Evolutionary conservation across 2,797 vertebrate species (phyloP), one percentile per base, ranked within the genome.

Genomic region (Apodemus agrarius): DNA sequence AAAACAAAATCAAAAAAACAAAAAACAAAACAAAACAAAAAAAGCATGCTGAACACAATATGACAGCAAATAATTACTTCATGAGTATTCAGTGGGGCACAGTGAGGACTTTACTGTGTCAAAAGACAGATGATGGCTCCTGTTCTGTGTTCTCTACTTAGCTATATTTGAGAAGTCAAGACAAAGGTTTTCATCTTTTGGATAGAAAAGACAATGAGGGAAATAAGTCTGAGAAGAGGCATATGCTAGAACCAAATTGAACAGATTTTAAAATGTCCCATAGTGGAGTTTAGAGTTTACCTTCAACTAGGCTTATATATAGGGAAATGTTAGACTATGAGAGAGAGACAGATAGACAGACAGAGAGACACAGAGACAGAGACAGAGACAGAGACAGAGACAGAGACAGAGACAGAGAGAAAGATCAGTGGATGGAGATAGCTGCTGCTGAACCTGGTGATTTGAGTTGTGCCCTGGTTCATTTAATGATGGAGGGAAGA

Each of bases 251-350:
- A 37, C 1, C 11, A 52, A 75, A 87, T 26, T 67, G 17, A 37
- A 63, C 78, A 93, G 22, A 26, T 54, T 82, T 96, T 24, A 37
- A 69, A 91, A 43, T 61, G 21, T 69, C 40, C 19, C 43, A 29
- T 13, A 85, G 34, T 31, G 4, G 22, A 59, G 13, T 81, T 19
- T 31, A 16, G 49, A 75, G 75, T 40, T 81, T 21, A 75, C 52
- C 26, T 59, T 88, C 24, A 40, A 31, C 37, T 14, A 0, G 2
- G 34, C 5, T 46, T 59, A 34, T 63, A 11, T 69, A 75, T 93
- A 78, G 40, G 67, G 31, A 88, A 83, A 89, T 74, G 34, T 63
- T 40, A 34, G 46, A 88, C 22, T 65, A 29, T 26, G 49, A 59
- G 26, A 26, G 34, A 8, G 1, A 7, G 10, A n/a, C 0, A 17